Evolutionary conservation across 2,113 vertebrate species (phyloP).

Genomic region (Microtus oregoni): DNA sequence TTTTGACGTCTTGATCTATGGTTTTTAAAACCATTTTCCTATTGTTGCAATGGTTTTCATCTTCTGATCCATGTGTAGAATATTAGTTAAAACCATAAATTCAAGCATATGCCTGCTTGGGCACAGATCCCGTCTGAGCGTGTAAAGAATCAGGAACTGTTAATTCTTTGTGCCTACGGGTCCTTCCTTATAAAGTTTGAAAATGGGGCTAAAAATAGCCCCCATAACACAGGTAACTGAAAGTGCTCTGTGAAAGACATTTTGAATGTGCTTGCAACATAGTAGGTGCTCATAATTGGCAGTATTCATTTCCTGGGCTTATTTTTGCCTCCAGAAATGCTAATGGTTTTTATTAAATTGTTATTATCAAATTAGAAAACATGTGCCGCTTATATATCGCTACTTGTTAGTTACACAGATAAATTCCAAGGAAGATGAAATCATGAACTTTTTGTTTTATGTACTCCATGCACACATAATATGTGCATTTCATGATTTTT

Average conservation of each 20-base stretch:
- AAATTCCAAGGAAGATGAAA: conserved; percentile 8
- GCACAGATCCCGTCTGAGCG: conserved; percentile 49
- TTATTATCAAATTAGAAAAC: conserved; percentile 46
- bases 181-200: conserved; percentile 48
- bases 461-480: neutral
- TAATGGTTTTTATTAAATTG: conserved; percentile 47
- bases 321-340: conserved; percentile 50
- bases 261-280: conserved; percentile 13
- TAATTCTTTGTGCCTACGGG: conserved; percentile 50
- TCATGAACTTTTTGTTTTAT: conserved; percentile 9
- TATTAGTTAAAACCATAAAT: conserved; percentile 38
- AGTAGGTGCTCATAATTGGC: conserved; percentile 8
- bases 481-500: conserved; percentile 12
- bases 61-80: neutral
- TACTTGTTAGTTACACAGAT: conserved; percentile 36
- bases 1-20: conserved; percentile 3
- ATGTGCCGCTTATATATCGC: neutral
- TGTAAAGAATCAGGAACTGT: conserved; percentile 56
- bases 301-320: conserved; percentile 21
- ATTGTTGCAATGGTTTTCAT: conserved; percentile 24
- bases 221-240: conserved; percentile 25
- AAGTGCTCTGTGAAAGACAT: neutral
- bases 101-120: conserved; percentile 4
- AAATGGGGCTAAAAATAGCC: conserved; percentile 41
- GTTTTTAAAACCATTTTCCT: neutral